Base-by-base conservation (phyloP, 2,797 vertebrate genomes). In the Eidolon dupreanum region DNA sequence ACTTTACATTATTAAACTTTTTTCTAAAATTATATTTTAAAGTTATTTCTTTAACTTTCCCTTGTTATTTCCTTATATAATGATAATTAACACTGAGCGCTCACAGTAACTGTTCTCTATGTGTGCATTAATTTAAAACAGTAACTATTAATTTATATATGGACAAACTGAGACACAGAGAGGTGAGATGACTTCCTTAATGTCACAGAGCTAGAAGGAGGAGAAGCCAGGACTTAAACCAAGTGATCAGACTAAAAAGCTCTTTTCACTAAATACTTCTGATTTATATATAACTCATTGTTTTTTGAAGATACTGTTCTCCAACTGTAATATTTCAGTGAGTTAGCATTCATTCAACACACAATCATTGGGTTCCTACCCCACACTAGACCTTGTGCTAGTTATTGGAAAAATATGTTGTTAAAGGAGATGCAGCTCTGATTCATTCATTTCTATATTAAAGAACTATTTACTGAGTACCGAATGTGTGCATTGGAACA, bases 1-100 rank as follows among this genome's bases (percentile, higher is more conserved):
- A 74, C 43, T 82, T 92, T 51, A 78, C 55, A 61, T 75, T 41
- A 61, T 78, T 92, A 84, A 46, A 87, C n/a, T 87, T 93, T 38
- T 74, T 71, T 68, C n/a, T 61, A 46, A 51, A n/a, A 73, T 33
- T 59, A 31, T 61, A 61, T 66, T 96, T 90, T 70, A 31, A n/a
- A 38, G 43, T 51, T 3, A 28, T 49, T 57, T 71, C 65, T 61
- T 86, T 59, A 31, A 66, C 31, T 84, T 78, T 61, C 7, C 16
- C 31, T 36, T 13, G 55, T 71, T 84, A 33, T 51, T 92, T 94
- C 2, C 26, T 5, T 36, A 6, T 41, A 31, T 55, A n/a, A 78
- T 70, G 55, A 65, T 66, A 61, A 82, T 46, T 11, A 22, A 36
- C 33, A n/a, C 6, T 46, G 20, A 61, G 24, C 17, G 6, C 12